Percentiles rank a stretch among this genome's conserved stretches.
phyloP scores from a whole-genome alignment of 1,140 invertebrate genomes.

The Polypedilum pembai region DNA sequence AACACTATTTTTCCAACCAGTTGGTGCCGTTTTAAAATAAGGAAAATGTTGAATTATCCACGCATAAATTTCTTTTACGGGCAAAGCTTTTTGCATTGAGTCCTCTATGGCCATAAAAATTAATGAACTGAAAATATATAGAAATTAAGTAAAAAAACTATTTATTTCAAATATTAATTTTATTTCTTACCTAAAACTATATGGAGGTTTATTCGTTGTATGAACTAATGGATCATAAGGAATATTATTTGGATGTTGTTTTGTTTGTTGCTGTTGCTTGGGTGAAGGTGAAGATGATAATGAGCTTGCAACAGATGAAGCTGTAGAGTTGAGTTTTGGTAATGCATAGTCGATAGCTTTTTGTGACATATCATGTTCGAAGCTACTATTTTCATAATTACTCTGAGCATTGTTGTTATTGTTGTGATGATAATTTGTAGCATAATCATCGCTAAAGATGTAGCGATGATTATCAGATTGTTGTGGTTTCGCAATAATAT shows the following conservation, averaged over 20 bases:
- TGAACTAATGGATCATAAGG: constrained; percentile 71
- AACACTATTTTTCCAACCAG: constrained; percentile 97
- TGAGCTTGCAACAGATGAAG: constrained; percentile 31
- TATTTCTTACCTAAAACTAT: constrained; percentile 53
- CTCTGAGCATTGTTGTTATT: constrained; percentile 29
- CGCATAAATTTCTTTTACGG: constrained; percentile 95
- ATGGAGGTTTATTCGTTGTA: constrained; percentile 83
- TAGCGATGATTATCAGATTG: background rate
- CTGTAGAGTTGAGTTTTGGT: background rate
- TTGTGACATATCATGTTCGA: background rate
- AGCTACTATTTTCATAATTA: background rate
- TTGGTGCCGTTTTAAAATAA: constrained; percentile 91
- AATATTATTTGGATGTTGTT: constrained; percentile 57
- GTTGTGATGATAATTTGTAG: constrained; percentile 30
- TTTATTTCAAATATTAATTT: background rate
- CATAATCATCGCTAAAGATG: background rate
- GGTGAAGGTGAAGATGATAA: constrained; percentile 34
- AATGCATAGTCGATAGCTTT: constrained; percentile 17
- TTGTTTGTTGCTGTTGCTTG: constrained; percentile 51
- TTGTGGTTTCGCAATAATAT: background rate
- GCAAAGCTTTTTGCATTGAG: constrained; percentile 76
- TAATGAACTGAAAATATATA: constrained; percentile 67
- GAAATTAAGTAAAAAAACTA: too few relatives aligned
- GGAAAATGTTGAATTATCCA: constrained; percentile 96
- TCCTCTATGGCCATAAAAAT: constrained; percentile 98